phyloP scores from a whole-genome alignment of 2,113 vertebrate species.

The Nestor notabilis region DNA sequence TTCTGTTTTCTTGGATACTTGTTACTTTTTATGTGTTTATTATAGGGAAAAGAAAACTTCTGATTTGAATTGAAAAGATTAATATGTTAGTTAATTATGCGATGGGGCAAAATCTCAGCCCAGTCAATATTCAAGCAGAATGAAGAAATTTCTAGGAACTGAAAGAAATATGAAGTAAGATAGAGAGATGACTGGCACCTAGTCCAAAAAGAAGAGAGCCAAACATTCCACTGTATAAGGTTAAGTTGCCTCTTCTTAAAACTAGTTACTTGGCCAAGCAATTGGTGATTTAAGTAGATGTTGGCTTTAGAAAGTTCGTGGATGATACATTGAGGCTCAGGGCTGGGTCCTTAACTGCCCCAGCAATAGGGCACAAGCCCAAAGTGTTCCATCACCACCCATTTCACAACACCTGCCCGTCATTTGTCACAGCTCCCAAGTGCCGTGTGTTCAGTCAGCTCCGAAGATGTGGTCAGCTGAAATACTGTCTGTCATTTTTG shows the following conservation, averaged over 20 bases:
- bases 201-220: not conserved
- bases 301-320: not conserved
- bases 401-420: not conserved
- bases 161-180: not conserved
- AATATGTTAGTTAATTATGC: not conserved
- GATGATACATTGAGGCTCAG: not conserved
- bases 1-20: not conserved
- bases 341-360: not conserved
- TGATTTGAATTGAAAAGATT: not conserved
- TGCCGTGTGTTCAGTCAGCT: accelerated
- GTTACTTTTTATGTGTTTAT: not conserved
- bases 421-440: not conserved
- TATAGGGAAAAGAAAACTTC: not conserved
- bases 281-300: not conserved
- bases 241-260: not conserved
- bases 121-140: not conserved
- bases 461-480: not conserved
- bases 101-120: not conserved
- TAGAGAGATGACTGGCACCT: not conserved
- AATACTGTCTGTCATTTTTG: not conserved
- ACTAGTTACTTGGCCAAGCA: not conserved
- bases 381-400: not conserved
- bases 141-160: not conserved
- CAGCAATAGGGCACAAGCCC: not conserved
- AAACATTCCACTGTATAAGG: not conserved